Evolutionary conservation across 1,140 invertebrate genomes (phyloP).

Genomic region (Drosophila bipectinata): DNA sequence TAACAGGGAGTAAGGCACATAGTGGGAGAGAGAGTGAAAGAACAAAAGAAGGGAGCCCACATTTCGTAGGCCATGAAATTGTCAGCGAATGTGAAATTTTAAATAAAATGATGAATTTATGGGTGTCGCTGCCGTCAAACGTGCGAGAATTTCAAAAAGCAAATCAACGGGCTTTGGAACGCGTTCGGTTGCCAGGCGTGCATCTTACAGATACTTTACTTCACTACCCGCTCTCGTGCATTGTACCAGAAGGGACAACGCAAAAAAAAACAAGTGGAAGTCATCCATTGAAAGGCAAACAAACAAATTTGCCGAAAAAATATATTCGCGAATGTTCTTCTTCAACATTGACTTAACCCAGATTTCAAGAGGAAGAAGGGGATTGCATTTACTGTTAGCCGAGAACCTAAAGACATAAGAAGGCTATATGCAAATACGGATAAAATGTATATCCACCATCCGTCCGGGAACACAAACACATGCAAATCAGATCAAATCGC

Average conservation of each 20-base stretch:
- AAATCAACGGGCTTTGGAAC: conserved; percentile 41
- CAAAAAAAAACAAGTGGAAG: conserved; percentile 20
- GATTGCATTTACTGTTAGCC: conserved; percentile 40
- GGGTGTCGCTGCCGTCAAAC: conserved; percentile 50
- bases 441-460: conserved; percentile 41
- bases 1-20: background rate
- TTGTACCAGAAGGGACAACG: conserved; percentile 36
- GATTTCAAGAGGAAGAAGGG: conserved; percentile 15
- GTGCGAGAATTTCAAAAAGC: conserved; percentile 72
- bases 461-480: conserved; percentile 10
- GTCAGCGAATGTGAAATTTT: conserved; percentile 79
- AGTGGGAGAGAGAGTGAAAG: conserved; percentile 39
- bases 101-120: conserved; percentile 82
- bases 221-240: background rate
- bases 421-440: conserved; percentile 62
- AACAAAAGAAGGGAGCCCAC: conserved; percentile 68
- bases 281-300: conserved; percentile 26
- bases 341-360: conserved; percentile 44
- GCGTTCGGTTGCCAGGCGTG: conserved; percentile 30
- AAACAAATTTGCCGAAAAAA: conserved; percentile 52
- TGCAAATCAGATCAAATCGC: conserved; percentile 47
- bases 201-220: conserved; percentile 35
- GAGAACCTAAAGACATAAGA: conserved; percentile 62
- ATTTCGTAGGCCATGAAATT: conserved; percentile 76
- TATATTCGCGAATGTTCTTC: conserved; percentile 29